A percentile compares a stretch with the other conserved stretches of the same genome.
These are phyloP conservation scores for Campoletis raptor DNA, from an alignment of 2,888 invertebrate species.

Conservation along the genomic window DNA sequence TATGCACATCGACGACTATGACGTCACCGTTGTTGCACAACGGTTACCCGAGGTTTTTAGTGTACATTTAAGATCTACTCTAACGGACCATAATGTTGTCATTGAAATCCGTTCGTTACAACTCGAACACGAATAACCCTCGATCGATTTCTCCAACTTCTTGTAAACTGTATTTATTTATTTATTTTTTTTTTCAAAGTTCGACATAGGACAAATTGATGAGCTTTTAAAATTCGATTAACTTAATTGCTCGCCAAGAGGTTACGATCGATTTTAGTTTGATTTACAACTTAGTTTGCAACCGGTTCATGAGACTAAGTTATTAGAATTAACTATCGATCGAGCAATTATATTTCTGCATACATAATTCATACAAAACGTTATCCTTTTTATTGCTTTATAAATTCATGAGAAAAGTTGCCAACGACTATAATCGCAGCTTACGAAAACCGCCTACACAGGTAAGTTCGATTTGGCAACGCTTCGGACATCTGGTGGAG, in stretches of 20 bases:
- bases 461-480: not conserved
- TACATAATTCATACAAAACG: not conserved
- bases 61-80: constrained; percentile 23
- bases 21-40: constrained; percentile 56
- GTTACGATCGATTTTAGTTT: constrained; percentile 34
- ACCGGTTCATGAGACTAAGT: not conserved
- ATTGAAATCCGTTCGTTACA: not conserved
- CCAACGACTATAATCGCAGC: not conserved
- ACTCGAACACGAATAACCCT: not conserved
- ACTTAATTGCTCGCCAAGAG: not conserved
- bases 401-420: not conserved
- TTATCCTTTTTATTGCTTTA: not conserved
- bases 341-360: not conserved
- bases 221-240: not conserved
- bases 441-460: not conserved
- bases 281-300: no score
- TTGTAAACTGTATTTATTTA: not conserved
- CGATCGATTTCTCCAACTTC: not conserved
- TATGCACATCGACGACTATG: constrained; percentile 57
- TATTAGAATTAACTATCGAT: constrained; percentile 5
- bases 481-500: constrained; percentile 48
- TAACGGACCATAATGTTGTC: not conserved
- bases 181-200: not conserved
- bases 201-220: not conserved
- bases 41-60: constrained; percentile 35